Evolutionary conservation across 2,113 vertebrate species (phyloP).

Genomic region (Ibidorhyncha struthersii): DNA sequence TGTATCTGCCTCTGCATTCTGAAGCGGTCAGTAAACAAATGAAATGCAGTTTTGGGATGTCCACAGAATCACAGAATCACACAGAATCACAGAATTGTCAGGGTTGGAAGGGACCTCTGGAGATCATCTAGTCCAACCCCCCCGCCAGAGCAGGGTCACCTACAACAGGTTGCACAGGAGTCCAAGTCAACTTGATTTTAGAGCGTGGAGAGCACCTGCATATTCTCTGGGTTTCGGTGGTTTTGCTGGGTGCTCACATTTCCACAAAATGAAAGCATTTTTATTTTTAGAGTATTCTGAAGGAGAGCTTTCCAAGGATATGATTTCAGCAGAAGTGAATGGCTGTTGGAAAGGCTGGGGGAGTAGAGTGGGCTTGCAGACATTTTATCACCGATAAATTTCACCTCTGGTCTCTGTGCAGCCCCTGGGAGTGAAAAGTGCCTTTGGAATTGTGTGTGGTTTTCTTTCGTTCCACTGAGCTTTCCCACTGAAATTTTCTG

Average conservation of each 20-base stretch:
- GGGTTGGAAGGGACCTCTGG: too few species aligned
- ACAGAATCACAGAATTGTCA: too few species aligned
- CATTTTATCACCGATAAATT: conserved; percentile 42
- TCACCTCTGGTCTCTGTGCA: conserved; percentile 54
- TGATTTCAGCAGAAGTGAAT: not conserved
- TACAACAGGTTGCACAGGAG: too few species aligned
- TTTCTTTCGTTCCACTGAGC: conserved; percentile 37
- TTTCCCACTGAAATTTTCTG: conserved; percentile 53
- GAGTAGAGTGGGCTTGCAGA: not conserved
- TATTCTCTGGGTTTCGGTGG: not conserved
- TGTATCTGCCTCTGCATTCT: not conserved
- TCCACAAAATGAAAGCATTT: not conserved
- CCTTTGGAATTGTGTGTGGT: conserved; percentile 46
- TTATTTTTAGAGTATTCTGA: not conserved
- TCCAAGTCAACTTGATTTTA: not conserved
- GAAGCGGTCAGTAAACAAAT: not conserved
- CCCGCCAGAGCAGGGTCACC: too few species aligned
- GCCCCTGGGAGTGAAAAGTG: conserved; percentile 31
- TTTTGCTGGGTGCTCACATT: not conserved
- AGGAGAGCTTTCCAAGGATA: not conserved
- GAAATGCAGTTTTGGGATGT: not conserved
- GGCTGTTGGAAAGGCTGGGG: not conserved
- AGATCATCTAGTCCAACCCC: too few species aligned
- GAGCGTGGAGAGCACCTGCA: not conserved
- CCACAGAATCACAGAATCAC: too few species aligned